Evolutionary conservation across 2,797 vertebrate genomes (phyloP).

Genomic region (Bradypus variegatus): DNA sequence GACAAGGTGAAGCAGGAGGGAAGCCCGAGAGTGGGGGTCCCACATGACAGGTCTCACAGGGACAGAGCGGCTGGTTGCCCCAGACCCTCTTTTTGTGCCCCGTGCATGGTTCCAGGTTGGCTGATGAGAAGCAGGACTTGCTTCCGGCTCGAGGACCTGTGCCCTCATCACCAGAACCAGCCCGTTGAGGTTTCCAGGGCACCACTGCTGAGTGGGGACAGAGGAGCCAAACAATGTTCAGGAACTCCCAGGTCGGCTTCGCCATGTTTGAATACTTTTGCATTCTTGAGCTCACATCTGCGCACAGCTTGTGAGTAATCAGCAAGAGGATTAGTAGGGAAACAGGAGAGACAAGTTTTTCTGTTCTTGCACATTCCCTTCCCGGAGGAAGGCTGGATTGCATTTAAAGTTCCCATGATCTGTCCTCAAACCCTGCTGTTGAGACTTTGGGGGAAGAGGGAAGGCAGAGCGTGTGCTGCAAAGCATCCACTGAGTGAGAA

Average conservation of each 20-base stretch:
- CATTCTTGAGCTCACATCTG: background rate
- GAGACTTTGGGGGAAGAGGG: background rate
- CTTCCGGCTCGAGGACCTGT: background rate
- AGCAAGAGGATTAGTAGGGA: background rate
- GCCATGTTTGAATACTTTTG: background rate
- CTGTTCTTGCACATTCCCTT: accelerated
- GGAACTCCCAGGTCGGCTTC: background rate
- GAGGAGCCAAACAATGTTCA: accelerated
- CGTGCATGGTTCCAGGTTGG: accelerated
- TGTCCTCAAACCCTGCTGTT: background rate
- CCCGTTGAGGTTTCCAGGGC: accelerated
- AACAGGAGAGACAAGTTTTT: background rate
- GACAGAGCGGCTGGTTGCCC: accelerated
- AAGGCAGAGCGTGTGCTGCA: background rate
- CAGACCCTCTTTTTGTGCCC: accelerated
- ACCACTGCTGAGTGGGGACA: accelerated
- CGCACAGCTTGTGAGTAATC: background rate
- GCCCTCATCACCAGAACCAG: background rate
- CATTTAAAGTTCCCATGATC: background rate
- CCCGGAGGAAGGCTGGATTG: background rate
- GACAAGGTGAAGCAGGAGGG: too few species aligned
- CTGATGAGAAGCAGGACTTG: background rate
- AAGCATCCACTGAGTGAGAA: background rate
- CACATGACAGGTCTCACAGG: background rate
- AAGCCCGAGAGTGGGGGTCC: background rate